These are phyloP conservation scores for Panopea generosa DNA, from an alignment of 2,888 invertebrate genomes.

Conservation along the genomic window DNA sequence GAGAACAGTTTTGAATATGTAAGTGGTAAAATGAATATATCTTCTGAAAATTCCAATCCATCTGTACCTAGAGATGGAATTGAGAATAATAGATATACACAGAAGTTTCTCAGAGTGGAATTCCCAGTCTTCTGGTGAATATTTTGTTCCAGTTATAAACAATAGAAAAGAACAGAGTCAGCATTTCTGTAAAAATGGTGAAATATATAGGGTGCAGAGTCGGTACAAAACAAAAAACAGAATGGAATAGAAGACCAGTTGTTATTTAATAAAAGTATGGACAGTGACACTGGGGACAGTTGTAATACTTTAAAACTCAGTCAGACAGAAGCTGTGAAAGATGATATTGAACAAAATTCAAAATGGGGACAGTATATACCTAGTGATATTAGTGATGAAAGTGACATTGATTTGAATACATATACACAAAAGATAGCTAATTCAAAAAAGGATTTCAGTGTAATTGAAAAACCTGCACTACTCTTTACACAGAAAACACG, in stretches of 20 bases:
- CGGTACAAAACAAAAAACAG: no score
- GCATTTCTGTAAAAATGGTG: constrained; percentile 18
- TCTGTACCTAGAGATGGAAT: no score
- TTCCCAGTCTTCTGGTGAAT: constrained; percentile 15
- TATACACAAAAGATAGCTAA: constrained; percentile 1
- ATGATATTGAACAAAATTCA: constrained; percentile 5
- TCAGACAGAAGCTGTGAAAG: no score
- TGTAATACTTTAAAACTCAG: background rate
- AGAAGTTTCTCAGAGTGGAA: background rate
- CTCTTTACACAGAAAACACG: no score
- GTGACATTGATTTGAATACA: constrained; percentile 23
- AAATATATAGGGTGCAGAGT: constrained; percentile 17
- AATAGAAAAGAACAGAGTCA: background rate
- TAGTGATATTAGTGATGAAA: constrained; percentile 7
- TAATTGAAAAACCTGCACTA: constrained; percentile 17
- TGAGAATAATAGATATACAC: no score
- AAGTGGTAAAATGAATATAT: no score
- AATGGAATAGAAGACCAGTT: no score
- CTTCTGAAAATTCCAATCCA: no score
- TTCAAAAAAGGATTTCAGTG: constrained; percentile 27
- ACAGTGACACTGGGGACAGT: constrained; percentile 17
- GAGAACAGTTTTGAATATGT: no score
- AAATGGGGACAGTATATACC: constrained; percentile 33
- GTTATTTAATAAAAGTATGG: no score
- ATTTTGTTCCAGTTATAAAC: constrained; percentile 3